Base-by-base conservation (phyloP, 1,140 invertebrate genomes). In the Calliphora vicina region DNA sequence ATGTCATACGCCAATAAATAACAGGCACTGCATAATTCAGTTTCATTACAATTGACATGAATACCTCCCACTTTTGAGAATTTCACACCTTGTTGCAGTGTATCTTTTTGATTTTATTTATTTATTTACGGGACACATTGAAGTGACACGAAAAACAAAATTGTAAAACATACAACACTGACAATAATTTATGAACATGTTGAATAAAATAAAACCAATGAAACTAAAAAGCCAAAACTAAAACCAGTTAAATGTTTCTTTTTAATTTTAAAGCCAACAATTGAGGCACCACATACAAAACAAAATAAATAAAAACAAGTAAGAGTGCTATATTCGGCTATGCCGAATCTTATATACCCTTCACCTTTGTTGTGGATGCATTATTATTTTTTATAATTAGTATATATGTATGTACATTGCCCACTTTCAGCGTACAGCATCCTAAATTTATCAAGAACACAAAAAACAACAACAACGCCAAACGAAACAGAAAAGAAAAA, bases 121-220 rank as follows among this genome's bases (percentile, higher is more conserved):
- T 15, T 15, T 35, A 5, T 35, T 2, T 35, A 35, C 6, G n/a
- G 50, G 1, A 67, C 8, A 67, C 1, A 10, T 23, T n/a, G 0
- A 67, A 67, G 25, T 67, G 61, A 67, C 61, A 23, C 20, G n/a
- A 67, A 67, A 61, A 67, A 67, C 23, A 12, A 50, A 50, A 50
- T 50, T 50, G 45, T 67, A 25, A 67, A 67, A 67, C 61, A 67
- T 4, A 67, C n/a, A 67, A 67, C 9, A 23, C 23, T 20, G 20
- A 23, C 61, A 67, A 67, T 67, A 67, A 67, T 67, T 67, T 67
- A 67, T 67, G 61, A 67, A 67, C 61, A 67, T 67, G 61, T 67
- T 67, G 5, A 57, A 57, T 6, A 17, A 57, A 57, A 57, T 17
- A 57, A 67, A 5, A 23, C 1, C 1, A 67, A 20, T 10, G 5